Percentiles rank a stretch among this genome's conserved stretches.
Conservation (phyloP, 2,888 invertebrate species). For the Erpobdella octoculata region DNA sequence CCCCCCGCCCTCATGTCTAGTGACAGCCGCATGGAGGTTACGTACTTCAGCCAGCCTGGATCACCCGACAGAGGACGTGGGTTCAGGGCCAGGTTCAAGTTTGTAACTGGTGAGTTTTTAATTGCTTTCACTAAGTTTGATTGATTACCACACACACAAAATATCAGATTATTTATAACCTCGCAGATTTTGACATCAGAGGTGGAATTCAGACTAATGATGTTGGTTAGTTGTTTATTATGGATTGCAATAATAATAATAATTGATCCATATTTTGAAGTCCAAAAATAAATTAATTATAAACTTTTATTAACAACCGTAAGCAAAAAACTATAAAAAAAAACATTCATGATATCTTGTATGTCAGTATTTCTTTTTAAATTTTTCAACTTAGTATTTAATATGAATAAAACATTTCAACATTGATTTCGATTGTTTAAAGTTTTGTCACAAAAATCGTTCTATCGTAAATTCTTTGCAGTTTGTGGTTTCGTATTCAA, state of each 20-base stretch:
- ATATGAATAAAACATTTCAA: too few relatives aligned
- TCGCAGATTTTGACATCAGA: constrained; percentile 27
- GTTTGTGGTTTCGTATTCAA: constrained; percentile 62
- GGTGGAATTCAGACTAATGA: constrained; percentile 17
- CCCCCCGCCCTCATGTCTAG: constrained; percentile 75
- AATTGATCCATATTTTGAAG: neutral
- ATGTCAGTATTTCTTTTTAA: too few relatives aligned
- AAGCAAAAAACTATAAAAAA: neutral
- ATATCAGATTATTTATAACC: neutral
- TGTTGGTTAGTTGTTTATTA: constrained; percentile 10
- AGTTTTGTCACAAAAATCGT: too few relatives aligned
- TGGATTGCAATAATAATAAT: neutral
- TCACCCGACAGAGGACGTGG: constrained; percentile 58
- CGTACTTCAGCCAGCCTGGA: constrained; percentile 63
- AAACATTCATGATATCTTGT: too few relatives aligned
- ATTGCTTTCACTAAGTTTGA: too few relatives aligned
- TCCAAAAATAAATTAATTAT: neutral
- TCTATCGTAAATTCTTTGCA: constrained; percentile 51
- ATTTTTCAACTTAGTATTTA: too few relatives aligned
- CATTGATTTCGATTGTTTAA: too few relatives aligned
- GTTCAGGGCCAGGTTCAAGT: constrained; percentile 77
- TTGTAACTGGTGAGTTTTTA: constrained; percentile 74
- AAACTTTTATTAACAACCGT: neutral
- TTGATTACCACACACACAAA: too few relatives aligned
- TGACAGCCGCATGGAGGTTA: constrained; percentile 23